phyloP scores from a whole-genome alignment of 2,797 vertebrate genomes.

The Danio albolineatus region DNA sequence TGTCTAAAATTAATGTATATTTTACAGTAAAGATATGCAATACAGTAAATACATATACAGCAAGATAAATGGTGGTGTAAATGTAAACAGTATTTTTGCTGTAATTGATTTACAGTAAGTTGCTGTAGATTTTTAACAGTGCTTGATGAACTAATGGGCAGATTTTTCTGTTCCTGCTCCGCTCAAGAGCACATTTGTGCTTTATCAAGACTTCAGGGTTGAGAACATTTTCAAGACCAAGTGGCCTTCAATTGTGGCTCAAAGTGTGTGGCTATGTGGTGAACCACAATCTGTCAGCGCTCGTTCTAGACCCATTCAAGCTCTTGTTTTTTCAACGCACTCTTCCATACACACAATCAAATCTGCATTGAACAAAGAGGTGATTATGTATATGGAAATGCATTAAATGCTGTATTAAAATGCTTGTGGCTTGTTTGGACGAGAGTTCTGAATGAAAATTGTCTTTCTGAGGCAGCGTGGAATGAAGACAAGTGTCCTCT shows the following conservation, averaged over 20 bases:
- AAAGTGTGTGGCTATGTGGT: conserved; percentile 11
- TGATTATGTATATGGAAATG: not conserved
- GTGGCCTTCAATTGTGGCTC: not conserved
- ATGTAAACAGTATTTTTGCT: too few species aligned
- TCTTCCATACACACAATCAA: not conserved
- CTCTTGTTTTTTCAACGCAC: not conserved
- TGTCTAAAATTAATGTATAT: too few species aligned
- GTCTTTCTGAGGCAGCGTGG: not conserved
- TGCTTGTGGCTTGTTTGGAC: not conserved
- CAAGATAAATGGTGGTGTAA: too few species aligned
- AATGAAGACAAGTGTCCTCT: conserved; percentile 20
- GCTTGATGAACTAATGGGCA: not conserved
- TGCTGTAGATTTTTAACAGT: too few species aligned
- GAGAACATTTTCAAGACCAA: conserved; percentile 15
- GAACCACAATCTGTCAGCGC: not conserved
- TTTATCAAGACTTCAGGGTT: conserved; percentile 9
- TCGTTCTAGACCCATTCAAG: conserved; percentile 1
- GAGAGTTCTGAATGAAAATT: not conserved
- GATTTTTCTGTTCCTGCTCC: not conserved
- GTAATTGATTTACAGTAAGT: too few species aligned
- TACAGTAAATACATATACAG: too few species aligned
- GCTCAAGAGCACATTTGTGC: conserved; percentile 12
- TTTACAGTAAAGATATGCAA: too few species aligned
- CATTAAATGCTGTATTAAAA: not conserved
- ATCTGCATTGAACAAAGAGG: not conserved